Percentiles rank a stretch among this genome's conserved stretches.
phyloP scores from a whole-genome alignment of 1,140 invertebrate species.

The Maconellicoccus hirsutus region DNA sequence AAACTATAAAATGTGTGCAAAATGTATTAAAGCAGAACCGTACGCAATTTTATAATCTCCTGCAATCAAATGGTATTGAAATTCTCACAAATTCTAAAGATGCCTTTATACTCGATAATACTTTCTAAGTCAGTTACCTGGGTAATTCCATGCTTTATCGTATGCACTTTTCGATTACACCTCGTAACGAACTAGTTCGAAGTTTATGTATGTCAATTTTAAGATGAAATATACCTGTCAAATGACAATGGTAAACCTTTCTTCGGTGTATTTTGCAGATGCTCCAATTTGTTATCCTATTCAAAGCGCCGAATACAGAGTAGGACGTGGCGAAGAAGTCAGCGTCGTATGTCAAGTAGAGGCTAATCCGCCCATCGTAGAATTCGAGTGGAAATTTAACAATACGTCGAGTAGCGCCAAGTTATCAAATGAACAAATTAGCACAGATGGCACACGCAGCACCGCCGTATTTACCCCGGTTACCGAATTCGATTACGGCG shows the following conservation, averaged over 20 bases:
- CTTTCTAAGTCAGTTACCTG: too few relatives aligned
- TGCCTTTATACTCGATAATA: too few relatives aligned
- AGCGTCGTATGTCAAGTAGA: slow-evolving; percentile 69
- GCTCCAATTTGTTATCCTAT: slow-evolving; percentile 54
- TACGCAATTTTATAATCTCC: too few relatives aligned
- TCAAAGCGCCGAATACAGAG: slow-evolving; percentile 55
- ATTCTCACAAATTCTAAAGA: too few relatives aligned
- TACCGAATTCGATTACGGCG: slow-evolving; percentile 58
- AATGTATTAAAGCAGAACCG: too few relatives aligned
- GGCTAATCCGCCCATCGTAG: slow-evolving; percentile 56
- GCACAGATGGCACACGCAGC: slow-evolving; percentile 44
- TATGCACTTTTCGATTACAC: too few relatives aligned
- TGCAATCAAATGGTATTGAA: too few relatives aligned
- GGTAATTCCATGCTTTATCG: too few relatives aligned
- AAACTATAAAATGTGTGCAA: too few relatives aligned
- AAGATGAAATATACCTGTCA: not conserved
- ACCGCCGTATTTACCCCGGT: slow-evolving; percentile 53
- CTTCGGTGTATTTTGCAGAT: slow-evolving; percentile 40
- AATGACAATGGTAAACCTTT: not conserved
- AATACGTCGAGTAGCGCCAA: slow-evolving; percentile 43
- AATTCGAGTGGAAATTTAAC: slow-evolving; percentile 66
- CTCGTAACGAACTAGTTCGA: too few relatives aligned
- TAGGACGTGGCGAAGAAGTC: slow-evolving; percentile 63
- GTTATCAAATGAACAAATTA: slow-evolving; percentile 25
- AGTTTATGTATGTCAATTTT: too few relatives aligned